These are phyloP conservation scores for Varecia variegata DNA, from an alignment of 2,797 vertebrate species.

Conservation along the genomic window DNA sequence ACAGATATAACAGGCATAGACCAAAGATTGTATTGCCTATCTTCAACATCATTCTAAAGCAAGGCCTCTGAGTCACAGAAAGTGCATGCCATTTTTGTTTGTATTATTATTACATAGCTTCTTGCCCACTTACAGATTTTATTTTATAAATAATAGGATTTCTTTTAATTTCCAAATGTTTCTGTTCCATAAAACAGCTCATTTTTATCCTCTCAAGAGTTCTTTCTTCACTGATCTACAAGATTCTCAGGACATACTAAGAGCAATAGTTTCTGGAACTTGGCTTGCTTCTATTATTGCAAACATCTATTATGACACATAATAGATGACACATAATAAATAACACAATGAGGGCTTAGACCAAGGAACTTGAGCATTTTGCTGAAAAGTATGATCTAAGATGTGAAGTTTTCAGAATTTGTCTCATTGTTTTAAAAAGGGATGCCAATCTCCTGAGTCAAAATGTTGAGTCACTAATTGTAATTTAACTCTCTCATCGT, in stretches of 20 bases:
- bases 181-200: background rate
- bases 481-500: constrained; percentile 5
- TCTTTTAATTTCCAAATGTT: background rate
- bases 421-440: constrained; percentile 7
- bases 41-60: background rate
- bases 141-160: constrained; percentile 8
- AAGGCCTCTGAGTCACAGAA: background rate
- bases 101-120: background rate
- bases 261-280: constrained; percentile 27
- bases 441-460: background rate
- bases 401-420: constrained; percentile 29
- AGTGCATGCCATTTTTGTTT: background rate
- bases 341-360: background rate
- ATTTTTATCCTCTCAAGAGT: background rate
- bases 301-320: too few species aligned
- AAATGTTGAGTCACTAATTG: constrained; percentile 11
- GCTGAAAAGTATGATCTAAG: background rate
- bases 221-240: constrained; percentile 19
- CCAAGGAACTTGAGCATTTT: background rate
- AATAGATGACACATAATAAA: background rate
- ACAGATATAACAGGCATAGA: background rate
- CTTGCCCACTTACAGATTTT: background rate
- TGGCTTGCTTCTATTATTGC: background rate
- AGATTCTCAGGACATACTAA: background rate
- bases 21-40: background rate